Percentiles rank a stretch among this genome's conserved stretches.
Evolutionary conservation across 2,113 vertebrate species (phyloP).

Genomic region (Diadophis punctatus): DNA sequence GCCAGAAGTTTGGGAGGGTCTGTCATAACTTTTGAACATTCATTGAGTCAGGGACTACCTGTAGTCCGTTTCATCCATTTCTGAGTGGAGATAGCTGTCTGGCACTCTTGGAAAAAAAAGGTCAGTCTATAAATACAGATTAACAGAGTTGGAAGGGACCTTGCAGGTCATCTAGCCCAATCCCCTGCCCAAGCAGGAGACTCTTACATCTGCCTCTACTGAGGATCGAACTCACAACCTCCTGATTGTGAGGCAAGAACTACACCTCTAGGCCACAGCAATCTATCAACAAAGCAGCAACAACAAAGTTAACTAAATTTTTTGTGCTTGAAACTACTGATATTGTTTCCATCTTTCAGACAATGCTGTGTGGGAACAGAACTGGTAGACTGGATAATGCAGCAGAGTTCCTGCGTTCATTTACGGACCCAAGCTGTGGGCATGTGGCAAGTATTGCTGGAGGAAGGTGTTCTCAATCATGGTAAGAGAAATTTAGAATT

Average conservation of each 20-base stretch:
- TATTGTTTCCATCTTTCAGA: slow-evolving; percentile 61
- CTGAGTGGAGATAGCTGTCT: neutral
- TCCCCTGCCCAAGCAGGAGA: too few species aligned
- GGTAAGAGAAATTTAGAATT: slow-evolving; percentile 71
- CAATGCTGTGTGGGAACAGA: slow-evolving; percentile 96
- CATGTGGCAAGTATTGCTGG: slow-evolving; percentile 97
- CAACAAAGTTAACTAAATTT: neutral
- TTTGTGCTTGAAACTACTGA: neutral
- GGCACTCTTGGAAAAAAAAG: neutral
- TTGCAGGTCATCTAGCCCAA: too few species aligned
- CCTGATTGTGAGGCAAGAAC: too few species aligned
- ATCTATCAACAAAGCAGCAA: neutral
- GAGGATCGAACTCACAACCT: too few species aligned
- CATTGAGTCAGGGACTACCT: neutral
- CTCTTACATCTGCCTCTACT: too few species aligned
- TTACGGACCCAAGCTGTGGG: slow-evolving; percentile 91
- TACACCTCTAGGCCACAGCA: too few species aligned
- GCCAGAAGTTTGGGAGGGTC: neutral
- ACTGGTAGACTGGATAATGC: slow-evolving; percentile 94
- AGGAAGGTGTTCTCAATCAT: slow-evolving; percentile 92
- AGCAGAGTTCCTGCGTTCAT: slow-evolving; percentile 89
- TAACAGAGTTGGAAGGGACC: too few species aligned
- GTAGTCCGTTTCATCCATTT: neutral
- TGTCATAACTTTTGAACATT: neutral
- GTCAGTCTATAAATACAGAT: neutral